Base-by-base conservation (phyloP, 2,113 vertebrate genomes). In the Datnioides undecimradiatus region DNA sequence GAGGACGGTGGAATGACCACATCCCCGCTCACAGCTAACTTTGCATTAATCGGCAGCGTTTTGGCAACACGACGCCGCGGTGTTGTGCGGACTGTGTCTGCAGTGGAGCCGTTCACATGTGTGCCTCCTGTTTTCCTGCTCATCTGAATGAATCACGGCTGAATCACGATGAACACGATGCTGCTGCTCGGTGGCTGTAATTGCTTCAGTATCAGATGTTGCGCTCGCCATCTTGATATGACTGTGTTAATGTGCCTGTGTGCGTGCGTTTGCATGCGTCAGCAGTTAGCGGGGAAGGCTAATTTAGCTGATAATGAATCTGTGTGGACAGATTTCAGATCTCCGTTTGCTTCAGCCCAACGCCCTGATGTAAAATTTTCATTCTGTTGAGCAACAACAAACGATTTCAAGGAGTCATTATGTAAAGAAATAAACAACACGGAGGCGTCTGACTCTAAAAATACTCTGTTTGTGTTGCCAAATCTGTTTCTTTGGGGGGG, bases 291-390 rank as follows among this genome's bases (percentile, higher is more conserved):
- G 67, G 41, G 16, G 3, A 49, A 7, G 51, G 48, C 23, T 68
- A 58, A 68, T 59, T 49, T 12, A 59, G 2, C 45, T 12, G 43
- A 51, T 67, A 68, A 59, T 58, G 73, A 67, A 46, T 66, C n/a
- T 29, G 46, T 29, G 67, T 31, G 48, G 67, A 71, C 29, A 23
- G 33, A 58, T 48, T 59, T 48, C 2, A 49, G 52, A 57, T 59
- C 52, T 67, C 49, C 21, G 25, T 33, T 36, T 8, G n/a, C 5
- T 36, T 4, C 3, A 17, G 1, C 11, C 17, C 51, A 14, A 33
- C 8, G 16, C 41, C 5, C 11, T 9, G 64, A 51, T n/a, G 6
- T 4, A 11, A 16, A 11, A 13, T 63, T 40, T 23, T 31, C 0
- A 29, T 40, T 49, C 1, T 41, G 19, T 4, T 19, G 29, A 1